A percentile compares a stretch with the other conserved stretches of the same genome.
These are phyloP conservation scores for Scartelaos histophorus DNA, from an alignment of 2,113 vertebrate genomes.

Conservation along the genomic window DNA sequence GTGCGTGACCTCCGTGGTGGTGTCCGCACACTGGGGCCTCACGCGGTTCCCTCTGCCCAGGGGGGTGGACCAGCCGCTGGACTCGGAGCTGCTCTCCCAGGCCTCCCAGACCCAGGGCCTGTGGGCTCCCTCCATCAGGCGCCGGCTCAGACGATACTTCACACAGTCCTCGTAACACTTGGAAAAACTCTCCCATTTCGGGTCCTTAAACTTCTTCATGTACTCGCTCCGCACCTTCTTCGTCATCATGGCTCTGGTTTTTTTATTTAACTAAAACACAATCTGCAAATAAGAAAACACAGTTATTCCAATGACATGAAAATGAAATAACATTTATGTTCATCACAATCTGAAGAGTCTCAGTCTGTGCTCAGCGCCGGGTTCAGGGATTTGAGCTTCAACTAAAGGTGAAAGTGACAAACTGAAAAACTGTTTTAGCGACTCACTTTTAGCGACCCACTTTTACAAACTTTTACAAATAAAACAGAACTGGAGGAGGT, in stretches of 20 bases:
- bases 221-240: conserved; percentile 85
- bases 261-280: conserved; percentile 3
- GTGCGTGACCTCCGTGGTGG: conserved; percentile 27
- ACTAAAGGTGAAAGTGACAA: too few relatives aligned
- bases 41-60: conserved; percentile 43
- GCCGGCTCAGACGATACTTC: conserved; percentile 85
- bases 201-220: conserved; percentile 92
- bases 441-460: too few relatives aligned
- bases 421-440: too few relatives aligned
- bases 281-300: background rate
- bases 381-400: too few relatives aligned
- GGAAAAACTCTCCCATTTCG: conserved; percentile 88
- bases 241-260: conserved; percentile 59
- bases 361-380: too few relatives aligned
- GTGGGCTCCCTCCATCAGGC: conserved; percentile 90
- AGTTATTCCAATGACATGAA: too few relatives aligned
- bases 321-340: too few relatives aligned
- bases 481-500: too few relatives aligned
- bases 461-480: too few relatives aligned
- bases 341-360: too few relatives aligned
- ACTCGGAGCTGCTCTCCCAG: conserved; percentile 79
- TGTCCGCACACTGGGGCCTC: conserved; percentile 44
- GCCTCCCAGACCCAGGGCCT: conserved; percentile 88
- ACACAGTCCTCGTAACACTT: conserved; percentile 90
- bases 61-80: conserved; percentile 76